These are phyloP conservation scores for Mylabris sibirica DNA, from an alignment of 2,888 invertebrate species.

Conservation along the genomic window DNA sequence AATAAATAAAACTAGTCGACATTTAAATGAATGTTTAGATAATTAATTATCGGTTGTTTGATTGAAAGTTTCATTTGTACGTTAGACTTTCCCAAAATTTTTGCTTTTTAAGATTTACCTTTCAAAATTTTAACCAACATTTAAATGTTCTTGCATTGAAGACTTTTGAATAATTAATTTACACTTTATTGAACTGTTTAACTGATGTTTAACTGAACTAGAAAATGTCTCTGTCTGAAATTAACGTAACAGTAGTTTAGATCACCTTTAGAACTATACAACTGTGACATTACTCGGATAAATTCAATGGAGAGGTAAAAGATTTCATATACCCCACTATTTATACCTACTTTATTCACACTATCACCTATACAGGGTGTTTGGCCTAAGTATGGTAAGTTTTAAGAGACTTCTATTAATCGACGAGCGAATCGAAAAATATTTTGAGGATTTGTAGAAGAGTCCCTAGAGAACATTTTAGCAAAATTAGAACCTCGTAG, in stretches of 20 bases:
- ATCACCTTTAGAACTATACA: slow-evolving; percentile 15
- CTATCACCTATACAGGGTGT: slow-evolving; percentile 4
- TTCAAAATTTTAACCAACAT: not conserved
- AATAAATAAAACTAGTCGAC: not conserved
- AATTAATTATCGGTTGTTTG: not conserved
- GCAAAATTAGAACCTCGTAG: too few relatives aligned
- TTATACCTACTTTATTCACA: slow-evolving; percentile 24
- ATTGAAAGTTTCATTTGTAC: not conserved
- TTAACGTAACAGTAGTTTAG: not conserved
- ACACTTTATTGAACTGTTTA: not conserved
- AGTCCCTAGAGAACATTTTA: too few relatives aligned
- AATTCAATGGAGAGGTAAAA: slow-evolving; percentile 29
- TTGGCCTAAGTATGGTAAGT: too few relatives aligned
- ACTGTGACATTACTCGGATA: slow-evolving; percentile 33
- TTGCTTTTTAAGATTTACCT: not conserved
- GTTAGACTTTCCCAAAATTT: not conserved
- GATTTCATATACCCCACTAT: slow-evolving; percentile 31
- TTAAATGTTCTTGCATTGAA: too few relatives aligned
- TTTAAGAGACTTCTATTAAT: too few relatives aligned
- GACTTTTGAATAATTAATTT: not conserved
- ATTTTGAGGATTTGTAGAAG: too few relatives aligned
- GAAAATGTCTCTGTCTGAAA: not conserved
- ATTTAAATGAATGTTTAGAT: not conserved
- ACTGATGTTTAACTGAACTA: not conserved
- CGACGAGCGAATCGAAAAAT: too few relatives aligned